Percentiles rank a stretch among this genome's conserved stretches.
phyloP scores from a whole-genome alignment of 1,140 invertebrate species.

The Eriocheir sinensis region DNA sequence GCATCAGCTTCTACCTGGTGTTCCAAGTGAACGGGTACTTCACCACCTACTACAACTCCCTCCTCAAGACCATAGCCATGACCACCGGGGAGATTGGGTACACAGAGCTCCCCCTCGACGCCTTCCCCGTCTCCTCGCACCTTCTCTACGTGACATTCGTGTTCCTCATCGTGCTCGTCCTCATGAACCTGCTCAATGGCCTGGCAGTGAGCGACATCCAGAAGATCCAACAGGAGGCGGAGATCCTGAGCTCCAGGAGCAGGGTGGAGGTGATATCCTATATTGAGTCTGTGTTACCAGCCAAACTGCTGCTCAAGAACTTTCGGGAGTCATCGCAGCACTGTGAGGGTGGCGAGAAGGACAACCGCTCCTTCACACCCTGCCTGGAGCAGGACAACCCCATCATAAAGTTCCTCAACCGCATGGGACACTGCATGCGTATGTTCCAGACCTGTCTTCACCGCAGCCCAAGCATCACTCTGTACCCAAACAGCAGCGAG shows the following conservation, averaged over 20 bases:
- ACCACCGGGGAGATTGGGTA: constrained; percentile 80
- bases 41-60: constrained; percentile 72
- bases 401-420: constrained; percentile 60
- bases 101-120: constrained; percentile 78
- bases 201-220: constrained; percentile 80
- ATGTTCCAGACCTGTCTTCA: constrained; percentile 73
- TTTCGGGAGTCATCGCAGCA: constrained; percentile 52
- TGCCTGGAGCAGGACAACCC: constrained; percentile 59
- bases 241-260: constrained; percentile 88
- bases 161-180: constrained; percentile 80
- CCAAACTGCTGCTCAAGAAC: constrained; percentile 78
- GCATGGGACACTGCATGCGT: constrained; percentile 67
- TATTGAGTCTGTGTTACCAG: constrained; percentile 87
- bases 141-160: constrained; percentile 80
- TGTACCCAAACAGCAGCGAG: constrained; percentile 64
- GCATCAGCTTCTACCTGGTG: constrained; percentile 80
- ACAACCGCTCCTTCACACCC: neutral
- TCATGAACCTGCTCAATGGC: constrained; percentile 80
- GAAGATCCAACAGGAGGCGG: constrained; percentile 84
- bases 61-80: constrained; percentile 80
- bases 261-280: constrained; percentile 87
- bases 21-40: constrained; percentile 79
- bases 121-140: constrained; percentile 76
- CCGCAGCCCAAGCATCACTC: constrained; percentile 19
- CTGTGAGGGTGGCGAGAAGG: constrained; percentile 48